A percentile compares a stretch with the other conserved stretches of the same genome.
Conservation (phyloP, 2,888 invertebrate species). For the Drosophila merina region DNA sequence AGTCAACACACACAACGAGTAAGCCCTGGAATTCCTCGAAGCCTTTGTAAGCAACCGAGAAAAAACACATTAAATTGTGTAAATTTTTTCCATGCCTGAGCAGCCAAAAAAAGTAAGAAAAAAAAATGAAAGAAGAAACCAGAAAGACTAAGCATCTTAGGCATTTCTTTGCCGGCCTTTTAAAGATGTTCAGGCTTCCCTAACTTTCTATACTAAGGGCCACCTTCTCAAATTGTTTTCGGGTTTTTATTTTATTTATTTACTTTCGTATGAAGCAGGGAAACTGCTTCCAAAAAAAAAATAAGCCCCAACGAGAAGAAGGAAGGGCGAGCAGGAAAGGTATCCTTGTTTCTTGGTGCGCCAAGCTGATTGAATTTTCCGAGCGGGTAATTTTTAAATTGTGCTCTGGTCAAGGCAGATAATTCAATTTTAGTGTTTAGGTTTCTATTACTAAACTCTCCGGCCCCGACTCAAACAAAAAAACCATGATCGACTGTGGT, state of each 20-base stretch:
- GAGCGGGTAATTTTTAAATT: constrained; percentile 79
- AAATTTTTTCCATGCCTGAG: constrained; percentile 50
- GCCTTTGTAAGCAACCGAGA: constrained; percentile 53
- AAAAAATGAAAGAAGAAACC: constrained; percentile 19
- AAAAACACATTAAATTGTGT: constrained; percentile 50
- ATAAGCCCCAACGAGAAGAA: constrained; percentile 8
- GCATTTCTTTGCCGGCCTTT: constrained; percentile 64
- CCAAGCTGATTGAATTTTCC: constrained; percentile 78
- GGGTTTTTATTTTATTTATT: constrained; percentile 69
- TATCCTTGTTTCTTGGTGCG: constrained; percentile 50
- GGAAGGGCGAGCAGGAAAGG: constrained; percentile 30
- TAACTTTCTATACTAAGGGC: constrained; percentile 4
- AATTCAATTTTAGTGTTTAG: constrained; percentile 76
- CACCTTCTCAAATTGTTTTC: constrained; percentile 64
- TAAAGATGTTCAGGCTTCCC: constrained; percentile 51
- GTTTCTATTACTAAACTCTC: constrained; percentile 62
- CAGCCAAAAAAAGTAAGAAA: constrained; percentile 13
- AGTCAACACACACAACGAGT: constrained; percentile 62
- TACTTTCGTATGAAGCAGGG: constrained; percentile 55
- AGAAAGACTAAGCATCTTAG: constrained; percentile 64
- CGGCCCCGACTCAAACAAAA: background rate
- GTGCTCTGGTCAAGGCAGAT: constrained; percentile 72
- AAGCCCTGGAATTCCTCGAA: constrained; percentile 58
- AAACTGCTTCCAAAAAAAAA: constrained; percentile 11
- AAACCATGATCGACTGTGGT: constrained; percentile 17